phyloP scores from a whole-genome alignment of 2,888 invertebrate genomes.

The Cordilura impudica region DNA sequence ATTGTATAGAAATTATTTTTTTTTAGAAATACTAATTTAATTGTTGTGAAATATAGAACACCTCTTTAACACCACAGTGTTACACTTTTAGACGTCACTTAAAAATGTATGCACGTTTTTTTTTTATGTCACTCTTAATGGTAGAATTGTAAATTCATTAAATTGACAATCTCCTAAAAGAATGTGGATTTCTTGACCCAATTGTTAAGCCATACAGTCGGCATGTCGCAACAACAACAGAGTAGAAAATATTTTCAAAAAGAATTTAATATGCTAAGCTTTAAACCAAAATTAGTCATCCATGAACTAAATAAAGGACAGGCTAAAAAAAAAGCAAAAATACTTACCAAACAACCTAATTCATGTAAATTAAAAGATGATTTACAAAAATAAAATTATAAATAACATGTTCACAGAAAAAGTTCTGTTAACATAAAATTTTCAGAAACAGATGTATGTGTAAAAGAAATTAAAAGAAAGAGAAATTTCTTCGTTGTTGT shows the following conservation, averaged over 20 bases:
- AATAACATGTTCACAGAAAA: not conserved
- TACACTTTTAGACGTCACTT: not conserved
- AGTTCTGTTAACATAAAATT: conserved; percentile 36
- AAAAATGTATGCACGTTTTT: not conserved
- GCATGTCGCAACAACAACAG: conserved; percentile 13
- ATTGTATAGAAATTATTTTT: too few species aligned
- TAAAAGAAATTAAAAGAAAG: conserved; percentile 36
- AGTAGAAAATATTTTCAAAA: conserved; percentile 42
- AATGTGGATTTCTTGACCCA: conserved; percentile 59
- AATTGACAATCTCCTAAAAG: conserved; percentile 60
- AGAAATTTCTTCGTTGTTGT: conserved; percentile 43
- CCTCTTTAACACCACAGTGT: not conserved
- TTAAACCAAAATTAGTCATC: conserved; percentile 49
- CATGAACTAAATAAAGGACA: conserved; percentile 20
- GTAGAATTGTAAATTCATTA: conserved; percentile 52
- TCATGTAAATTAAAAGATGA: conserved; percentile 4
- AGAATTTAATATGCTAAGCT: conserved; percentile 57
- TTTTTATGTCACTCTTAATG: conserved; percentile 25
- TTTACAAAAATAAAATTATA: not conserved
- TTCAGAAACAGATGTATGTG: not conserved
- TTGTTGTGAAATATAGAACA: not conserved
- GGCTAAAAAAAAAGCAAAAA: conserved; percentile 20
- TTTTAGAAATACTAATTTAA: too few species aligned
- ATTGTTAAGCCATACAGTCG: conserved; percentile 29
- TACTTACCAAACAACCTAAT: conserved; percentile 5